Evolutionary conservation across 2,113 vertebrate species (phyloP).

Genomic region (Mobula birostris): DNA sequence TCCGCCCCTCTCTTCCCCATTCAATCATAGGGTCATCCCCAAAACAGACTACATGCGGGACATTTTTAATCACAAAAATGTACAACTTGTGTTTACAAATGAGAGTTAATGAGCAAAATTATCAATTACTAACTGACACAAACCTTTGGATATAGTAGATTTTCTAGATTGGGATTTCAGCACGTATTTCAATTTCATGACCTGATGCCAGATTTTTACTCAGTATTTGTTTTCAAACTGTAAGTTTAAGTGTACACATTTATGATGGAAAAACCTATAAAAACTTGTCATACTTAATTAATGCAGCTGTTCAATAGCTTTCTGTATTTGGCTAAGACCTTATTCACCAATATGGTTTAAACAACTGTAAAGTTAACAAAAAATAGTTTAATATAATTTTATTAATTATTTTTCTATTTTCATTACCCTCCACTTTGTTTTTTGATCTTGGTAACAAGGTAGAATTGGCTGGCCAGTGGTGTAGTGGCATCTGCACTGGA

Average conservation of each 20-base stretch:
- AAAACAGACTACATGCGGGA: too few relatives aligned
- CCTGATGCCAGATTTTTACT: neutral
- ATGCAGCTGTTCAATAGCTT: neutral
- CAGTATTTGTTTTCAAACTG: neutral
- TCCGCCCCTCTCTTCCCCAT: too few relatives aligned
- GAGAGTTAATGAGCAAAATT: too few relatives aligned
- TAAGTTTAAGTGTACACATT: neutral
- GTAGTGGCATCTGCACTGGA: too few relatives aligned
- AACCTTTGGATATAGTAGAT: too few relatives aligned
- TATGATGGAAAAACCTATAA: neutral
- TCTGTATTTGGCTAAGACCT: neutral
- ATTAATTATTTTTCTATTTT: neutral
- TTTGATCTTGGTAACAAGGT: neutral
- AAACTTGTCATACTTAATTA: neutral
- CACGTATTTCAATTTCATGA: neutral
- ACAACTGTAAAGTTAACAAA: neutral
- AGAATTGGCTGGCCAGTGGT: too few relatives aligned
- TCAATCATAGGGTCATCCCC: too few relatives aligned
- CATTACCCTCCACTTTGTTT: neutral
- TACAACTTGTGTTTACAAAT: too few relatives aligned
- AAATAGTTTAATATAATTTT: neutral
- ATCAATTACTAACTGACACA: too few relatives aligned
- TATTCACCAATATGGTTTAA: neutral
- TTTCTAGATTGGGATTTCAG: neutral
- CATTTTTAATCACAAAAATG: too few relatives aligned